Evolutionary conservation across 2,113 vertebrate species (phyloP).

Genomic region (Athene noctua): DNA sequence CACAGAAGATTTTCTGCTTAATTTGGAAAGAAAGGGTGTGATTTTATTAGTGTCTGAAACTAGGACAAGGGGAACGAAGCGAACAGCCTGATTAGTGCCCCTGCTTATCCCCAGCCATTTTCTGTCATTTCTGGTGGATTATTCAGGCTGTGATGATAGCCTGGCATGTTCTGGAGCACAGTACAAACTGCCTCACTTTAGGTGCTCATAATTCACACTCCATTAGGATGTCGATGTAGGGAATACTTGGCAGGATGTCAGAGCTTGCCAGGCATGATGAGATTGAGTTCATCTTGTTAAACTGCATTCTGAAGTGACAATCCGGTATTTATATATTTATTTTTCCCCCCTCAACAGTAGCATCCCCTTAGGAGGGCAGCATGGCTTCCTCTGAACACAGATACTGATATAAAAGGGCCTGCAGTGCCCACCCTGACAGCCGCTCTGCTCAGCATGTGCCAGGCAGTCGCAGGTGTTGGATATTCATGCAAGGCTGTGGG

Average conservation of each 20-base stretch:
- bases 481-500: neutral
- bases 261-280: constrained; percentile 15
- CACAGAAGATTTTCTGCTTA: neutral
- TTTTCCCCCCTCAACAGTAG: neutral
- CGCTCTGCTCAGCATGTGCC: neutral
- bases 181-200: constrained; percentile 50
- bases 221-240: constrained; percentile 23
- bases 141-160: constrained; percentile 5
- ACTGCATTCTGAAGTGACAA: neutral
- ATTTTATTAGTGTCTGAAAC: constrained; percentile 12
- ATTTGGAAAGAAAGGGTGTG: constrained; percentile 8
- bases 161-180: constrained; percentile 19
- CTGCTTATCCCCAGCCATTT: constrained; percentile 38
- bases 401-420: neutral
- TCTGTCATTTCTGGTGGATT: constrained; percentile 24
- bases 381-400: neutral
- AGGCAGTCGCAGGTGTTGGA: neutral
- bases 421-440: neutral
- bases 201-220: constrained; percentile 50
- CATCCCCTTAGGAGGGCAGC: neutral
- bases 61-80: neutral
- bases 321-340: neutral
- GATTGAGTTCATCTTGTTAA: constrained; percentile 26
- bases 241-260: constrained; percentile 36
- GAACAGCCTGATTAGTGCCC: neutral